Evolutionary conservation across 2,888 invertebrate genomes (phyloP).

Genomic region (Asteroscopus sphinx): DNA sequence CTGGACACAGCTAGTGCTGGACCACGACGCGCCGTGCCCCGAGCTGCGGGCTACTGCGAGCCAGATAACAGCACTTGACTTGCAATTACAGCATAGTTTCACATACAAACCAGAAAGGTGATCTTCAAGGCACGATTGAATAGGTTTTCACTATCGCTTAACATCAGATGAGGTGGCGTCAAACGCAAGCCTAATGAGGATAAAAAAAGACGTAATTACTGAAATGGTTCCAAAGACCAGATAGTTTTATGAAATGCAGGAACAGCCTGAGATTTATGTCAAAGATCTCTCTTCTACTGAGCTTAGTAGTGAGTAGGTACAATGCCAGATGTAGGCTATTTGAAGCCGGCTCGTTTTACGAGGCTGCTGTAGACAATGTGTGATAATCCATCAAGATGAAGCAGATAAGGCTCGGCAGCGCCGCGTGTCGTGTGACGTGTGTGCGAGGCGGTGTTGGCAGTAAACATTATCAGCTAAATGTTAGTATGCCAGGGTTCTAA

Average conservation of each 20-base stretch:
- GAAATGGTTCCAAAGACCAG: no score
- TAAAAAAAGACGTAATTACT: no score
- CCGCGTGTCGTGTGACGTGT: no score
- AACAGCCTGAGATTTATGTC: no score
- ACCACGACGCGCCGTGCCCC: not conserved
- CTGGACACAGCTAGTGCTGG: conserved; percentile 19
- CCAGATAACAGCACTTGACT: conserved; percentile 13
- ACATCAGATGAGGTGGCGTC: no score
- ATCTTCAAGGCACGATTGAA: no score
- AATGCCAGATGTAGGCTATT: not conserved
- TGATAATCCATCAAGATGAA: conserved; percentile 18
- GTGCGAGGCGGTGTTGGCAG: not conserved
- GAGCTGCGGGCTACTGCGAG: not conserved
- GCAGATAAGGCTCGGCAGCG: not conserved
- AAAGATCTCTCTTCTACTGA: no score
- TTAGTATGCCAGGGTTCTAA: not conserved
- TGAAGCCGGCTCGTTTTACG: not conserved
- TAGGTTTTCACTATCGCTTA: no score
- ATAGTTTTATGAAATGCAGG: no score
- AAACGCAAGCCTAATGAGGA: no score
- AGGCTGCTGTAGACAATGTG: conserved; percentile 6
- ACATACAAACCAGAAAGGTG: no score
- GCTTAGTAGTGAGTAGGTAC: not conserved
- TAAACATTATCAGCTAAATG: not conserved
- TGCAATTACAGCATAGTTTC: conserved; percentile 10